Base-by-base conservation (phyloP, 2,113 vertebrate genomes). In the Anas platyrhynchos region DNA sequence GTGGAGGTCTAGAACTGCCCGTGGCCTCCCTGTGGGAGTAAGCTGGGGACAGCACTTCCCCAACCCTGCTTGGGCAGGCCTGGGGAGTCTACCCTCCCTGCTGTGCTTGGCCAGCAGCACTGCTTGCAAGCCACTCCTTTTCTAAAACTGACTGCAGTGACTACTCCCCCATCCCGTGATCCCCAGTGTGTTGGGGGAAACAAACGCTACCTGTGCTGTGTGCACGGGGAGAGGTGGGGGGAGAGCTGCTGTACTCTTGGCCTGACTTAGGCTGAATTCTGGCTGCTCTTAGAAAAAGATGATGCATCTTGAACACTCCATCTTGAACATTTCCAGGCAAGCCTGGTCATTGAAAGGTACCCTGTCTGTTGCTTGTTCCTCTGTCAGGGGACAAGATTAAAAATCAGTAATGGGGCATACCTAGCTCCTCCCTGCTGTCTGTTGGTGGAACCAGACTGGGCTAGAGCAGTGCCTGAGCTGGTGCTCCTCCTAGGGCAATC, bases 71-170 rank as follows among this genome's bases (percentile, higher is more conserved):
- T 38, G 26, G 26, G 26, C 29, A 55, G 36, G 29, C 41, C 36
- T 38, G 36, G 48, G 65, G 43, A 73, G 23, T 27, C 56, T 73
- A 44, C 21, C 58, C 4, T 4, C 23, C 9, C 74, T 82, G 65
- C 58, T 92, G 25, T 89, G 54, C 38, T 58, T 68, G 38, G 56
- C 63, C 62, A 73, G 74, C 65, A 1, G 0, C 75, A 63, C 81
- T 92, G 69, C 34, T 88, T 54, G 63, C 79, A 73, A 79, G 72
- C 84, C 94, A 78, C 89, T 96, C 63, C 46, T 84, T 67, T 91
- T 34, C 77, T 52, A 13, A 16, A 62, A 8, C 2, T 11, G 41
- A 41, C 50, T 50, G 38, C 48, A 68, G 65, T n/a, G 69, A 56
- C 18, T 17, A 11, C 44, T 11, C 38, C 22, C 31, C 13, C 59